Evolutionary conservation across 2,113 vertebrate genomes (phyloP).

Genomic region (Oryctolagus cuniculus): DNA sequence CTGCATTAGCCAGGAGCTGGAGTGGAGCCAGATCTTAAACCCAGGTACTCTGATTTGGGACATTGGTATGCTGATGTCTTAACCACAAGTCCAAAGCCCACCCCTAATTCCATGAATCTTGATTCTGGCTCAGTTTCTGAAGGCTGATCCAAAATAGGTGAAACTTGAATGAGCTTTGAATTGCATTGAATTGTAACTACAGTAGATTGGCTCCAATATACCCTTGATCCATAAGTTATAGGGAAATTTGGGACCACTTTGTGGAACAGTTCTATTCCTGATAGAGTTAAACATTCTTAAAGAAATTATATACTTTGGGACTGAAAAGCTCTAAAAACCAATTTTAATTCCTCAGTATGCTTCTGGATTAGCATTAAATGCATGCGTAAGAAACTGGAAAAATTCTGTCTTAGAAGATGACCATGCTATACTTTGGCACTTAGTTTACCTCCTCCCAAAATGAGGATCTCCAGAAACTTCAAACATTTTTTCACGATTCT

Average conservation of each 20-base stretch:
- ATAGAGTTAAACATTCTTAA: background rate
- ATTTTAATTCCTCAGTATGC: background rate
- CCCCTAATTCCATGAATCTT: background rate
- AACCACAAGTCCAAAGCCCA: no score
- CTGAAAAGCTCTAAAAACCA: background rate
- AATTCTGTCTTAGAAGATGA: background rate
- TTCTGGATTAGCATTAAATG: background rate
- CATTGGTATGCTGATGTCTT: no score
- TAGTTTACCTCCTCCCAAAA: background rate
- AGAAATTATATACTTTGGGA: background rate
- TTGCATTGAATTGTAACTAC: background rate
- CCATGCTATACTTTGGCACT: background rate
- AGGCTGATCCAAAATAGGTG: background rate
- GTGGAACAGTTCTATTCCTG: background rate
- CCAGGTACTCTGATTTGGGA: no score
- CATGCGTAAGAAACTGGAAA: background rate
- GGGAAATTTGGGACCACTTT: background rate
- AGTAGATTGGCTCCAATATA: background rate
- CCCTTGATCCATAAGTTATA: background rate
- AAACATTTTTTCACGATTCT: background rate
- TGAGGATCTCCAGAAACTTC: background rate
- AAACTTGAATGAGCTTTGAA: constrained; percentile 8
- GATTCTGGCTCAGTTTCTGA: background rate
- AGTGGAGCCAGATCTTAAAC: no score
- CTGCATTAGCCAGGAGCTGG: no score